A percentile compares a stretch with the other conserved stretches of the same genome.
These are phyloP conservation scores for Cotesia chilonis DNA, from an alignment of 1,140 invertebrate species.

Conservation along the genomic window DNA sequence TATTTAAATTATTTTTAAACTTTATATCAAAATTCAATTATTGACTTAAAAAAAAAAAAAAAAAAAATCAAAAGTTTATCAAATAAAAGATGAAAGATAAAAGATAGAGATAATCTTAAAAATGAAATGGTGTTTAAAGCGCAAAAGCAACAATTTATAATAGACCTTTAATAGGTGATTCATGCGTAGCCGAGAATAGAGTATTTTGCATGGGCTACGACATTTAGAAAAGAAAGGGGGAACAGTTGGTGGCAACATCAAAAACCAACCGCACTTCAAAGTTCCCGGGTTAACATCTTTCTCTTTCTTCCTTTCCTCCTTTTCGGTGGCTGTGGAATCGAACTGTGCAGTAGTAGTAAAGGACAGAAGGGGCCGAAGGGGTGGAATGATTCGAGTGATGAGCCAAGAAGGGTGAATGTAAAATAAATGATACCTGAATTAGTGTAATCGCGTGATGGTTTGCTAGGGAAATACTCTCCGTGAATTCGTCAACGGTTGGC, in stretches of 20 bases:
- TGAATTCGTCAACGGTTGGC: conserved; percentile 17
- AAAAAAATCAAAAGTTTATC: too few species aligned
- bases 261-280: conserved; percentile 62
- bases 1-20: too few species aligned
- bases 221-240: conserved; percentile 36
- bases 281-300: conserved; percentile 41
- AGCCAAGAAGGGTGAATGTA: conserved; percentile 57
- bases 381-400: conserved; percentile 1
- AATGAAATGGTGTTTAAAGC: neutral
- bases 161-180: conserved; percentile 57
- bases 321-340: neutral
- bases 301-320: neutral
- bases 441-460: conserved; percentile 65
- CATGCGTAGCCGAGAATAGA: conserved; percentile 37
- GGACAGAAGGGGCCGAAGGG: conserved; percentile 46
- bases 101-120: too few species aligned
- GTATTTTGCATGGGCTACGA: conserved; percentile 56
- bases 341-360: neutral
- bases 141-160: neutral
- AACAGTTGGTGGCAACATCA: conserved; percentile 66
- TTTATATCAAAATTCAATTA: too few species aligned
- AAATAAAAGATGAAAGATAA: too few species aligned
- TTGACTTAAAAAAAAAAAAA: too few species aligned
- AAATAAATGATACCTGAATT: conserved; percentile 67
- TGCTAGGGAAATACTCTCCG: conserved; percentile 55